Evolutionary conservation across 2,888 invertebrate species (phyloP).

Genomic region (Plutella xylostella): DNA sequence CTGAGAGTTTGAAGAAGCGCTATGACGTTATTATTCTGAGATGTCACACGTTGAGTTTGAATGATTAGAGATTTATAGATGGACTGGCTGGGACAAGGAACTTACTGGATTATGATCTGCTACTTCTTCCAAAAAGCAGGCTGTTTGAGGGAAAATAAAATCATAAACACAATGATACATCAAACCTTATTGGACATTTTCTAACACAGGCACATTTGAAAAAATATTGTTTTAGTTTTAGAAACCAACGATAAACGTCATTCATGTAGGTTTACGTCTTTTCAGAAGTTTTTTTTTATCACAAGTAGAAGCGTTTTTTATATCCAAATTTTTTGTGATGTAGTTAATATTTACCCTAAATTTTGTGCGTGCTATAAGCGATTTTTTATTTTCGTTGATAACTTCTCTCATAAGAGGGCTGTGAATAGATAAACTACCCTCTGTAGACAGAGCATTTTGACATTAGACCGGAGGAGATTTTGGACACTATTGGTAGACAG

Average conservation of each 20-base stretch:
- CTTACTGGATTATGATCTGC: too few relatives aligned
- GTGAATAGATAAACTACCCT: slow-evolving; percentile 41
- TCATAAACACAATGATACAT: too few relatives aligned
- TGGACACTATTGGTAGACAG: too few relatives aligned
- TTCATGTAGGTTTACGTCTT: slow-evolving; percentile 64
- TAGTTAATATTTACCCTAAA: slow-evolving; percentile 62
- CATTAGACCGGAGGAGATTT: slow-evolving; percentile 54
- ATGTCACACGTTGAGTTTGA: too few relatives aligned
- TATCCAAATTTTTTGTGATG: slow-evolving; percentile 70
- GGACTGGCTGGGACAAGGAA: too few relatives aligned
- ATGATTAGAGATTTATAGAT: too few relatives aligned
- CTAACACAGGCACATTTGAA: slow-evolving; percentile 64
- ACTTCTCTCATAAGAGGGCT: slow-evolving; percentile 58
- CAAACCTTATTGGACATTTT: slow-evolving; percentile 40
- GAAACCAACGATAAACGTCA: too few relatives aligned
- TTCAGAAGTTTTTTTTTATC: slow-evolving; percentile 55
- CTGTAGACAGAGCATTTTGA: slow-evolving; percentile 52
- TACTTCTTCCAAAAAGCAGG: too few relatives aligned
- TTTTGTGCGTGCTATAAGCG: slow-evolving; percentile 56
- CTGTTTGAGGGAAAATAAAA: too few relatives aligned
- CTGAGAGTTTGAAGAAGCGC: too few relatives aligned
- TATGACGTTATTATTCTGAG: not conserved
- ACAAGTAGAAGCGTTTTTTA: slow-evolving; percentile 64
- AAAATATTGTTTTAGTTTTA: too few relatives aligned
- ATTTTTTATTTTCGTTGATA: slow-evolving; percentile 37